phyloP scores from a whole-genome alignment of 2,888 invertebrate species.

The Apocheima hispidaria region DNA sequence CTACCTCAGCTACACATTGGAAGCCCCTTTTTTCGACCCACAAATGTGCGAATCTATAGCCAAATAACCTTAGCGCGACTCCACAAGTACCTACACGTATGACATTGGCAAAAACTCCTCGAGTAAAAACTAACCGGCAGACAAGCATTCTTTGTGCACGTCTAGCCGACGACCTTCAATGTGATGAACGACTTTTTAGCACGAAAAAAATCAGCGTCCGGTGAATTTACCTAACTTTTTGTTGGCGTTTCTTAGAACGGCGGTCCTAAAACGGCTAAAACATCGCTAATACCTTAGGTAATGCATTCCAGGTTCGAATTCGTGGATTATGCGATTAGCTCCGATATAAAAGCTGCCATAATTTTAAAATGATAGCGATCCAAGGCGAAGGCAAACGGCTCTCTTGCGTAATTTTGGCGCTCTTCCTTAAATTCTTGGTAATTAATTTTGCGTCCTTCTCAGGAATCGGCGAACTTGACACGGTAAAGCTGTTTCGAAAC shows the following conservation, averaged over 20 bases:
- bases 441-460: constrained; percentile 64
- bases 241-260: constrained; percentile 74
- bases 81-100: constrained; percentile 70
- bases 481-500: constrained; percentile 17
- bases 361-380: constrained; percentile 77
- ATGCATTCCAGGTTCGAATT: constrained; percentile 68
- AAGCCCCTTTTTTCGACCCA: constrained; percentile 57
- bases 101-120: constrained; percentile 79
- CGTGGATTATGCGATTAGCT: constrained; percentile 59
- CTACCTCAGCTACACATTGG: background rate
- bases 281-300: constrained; percentile 62
- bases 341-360: constrained; percentile 77
- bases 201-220: constrained; percentile 75
- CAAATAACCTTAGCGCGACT: constrained; percentile 82
- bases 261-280: constrained; percentile 58
- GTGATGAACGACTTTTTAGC: constrained; percentile 82
- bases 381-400: constrained; percentile 53
- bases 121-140: constrained; percentile 74
- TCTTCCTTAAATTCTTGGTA: constrained; percentile 50
- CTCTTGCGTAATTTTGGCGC: constrained; percentile 56
- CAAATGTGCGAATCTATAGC: constrained; percentile 71
- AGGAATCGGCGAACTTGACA: constrained; percentile 43
- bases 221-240: constrained; percentile 85
- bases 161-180: constrained; percentile 79
- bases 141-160: constrained; percentile 82